Base-by-base conservation (phyloP, 2,113 vertebrate genomes). In the Hiodon alosoides region DNA sequence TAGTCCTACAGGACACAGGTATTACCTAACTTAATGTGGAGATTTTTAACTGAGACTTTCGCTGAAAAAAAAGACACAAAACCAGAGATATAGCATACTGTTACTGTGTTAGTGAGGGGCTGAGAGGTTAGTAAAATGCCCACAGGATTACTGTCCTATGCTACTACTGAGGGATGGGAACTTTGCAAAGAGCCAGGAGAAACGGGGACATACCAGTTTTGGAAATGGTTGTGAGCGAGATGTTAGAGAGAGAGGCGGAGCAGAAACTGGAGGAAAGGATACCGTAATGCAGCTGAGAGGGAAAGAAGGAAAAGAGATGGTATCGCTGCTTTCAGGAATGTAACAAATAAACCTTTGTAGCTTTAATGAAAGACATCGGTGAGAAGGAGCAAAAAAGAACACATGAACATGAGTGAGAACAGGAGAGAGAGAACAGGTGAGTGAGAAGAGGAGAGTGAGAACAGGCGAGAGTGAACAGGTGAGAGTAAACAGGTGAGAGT, bases 221-320 rank as follows among this genome's bases (percentile, higher is more conserved):
- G 92, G 89, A 91, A 84, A 94, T 85, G 90, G 91, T 88, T 91
- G 91, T 93, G 90, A 96, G 92, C 90, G 91, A 95, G 91, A 92
- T 91, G 89, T 92, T 93, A 94, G 93, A 94, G 86, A 94, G 85
- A 91, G 93, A 94, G 79, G 31, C 31, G 2, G 92, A 88, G 86
- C 88, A 87, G 91, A 93, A 92, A 87, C 86, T 92, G 91, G 91
- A 92, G 81, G 92, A 90, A 87, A 91, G 89, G 72, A 90, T 84
- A 86, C 87, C 84, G 87, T 87, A 89, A 88, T 87, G 92, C 81
- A 96, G 93, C 94, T 96, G 80, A 53, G 94, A 91, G 89, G 85
- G 82, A 86, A 71, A 47, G 61, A 50, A 47, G 55, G 7, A 62
- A 53, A 4, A 71, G 59, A 16, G 16, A 57, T 9, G 54, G 48